phyloP scores from a whole-genome alignment of 2,113 vertebrate genomes.

The Equus przewalskii region DNA sequence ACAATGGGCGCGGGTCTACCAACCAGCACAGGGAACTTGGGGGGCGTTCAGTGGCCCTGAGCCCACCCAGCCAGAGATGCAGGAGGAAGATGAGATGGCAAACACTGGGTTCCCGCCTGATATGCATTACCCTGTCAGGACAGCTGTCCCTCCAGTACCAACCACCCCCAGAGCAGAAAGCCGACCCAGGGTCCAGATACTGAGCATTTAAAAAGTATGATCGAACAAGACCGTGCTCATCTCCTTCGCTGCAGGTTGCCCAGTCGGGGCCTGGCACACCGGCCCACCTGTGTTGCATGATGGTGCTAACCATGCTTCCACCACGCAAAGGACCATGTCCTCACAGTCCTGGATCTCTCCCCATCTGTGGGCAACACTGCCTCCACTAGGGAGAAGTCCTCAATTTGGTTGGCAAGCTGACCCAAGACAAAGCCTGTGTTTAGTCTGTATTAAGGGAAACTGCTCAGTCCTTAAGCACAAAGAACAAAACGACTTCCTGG shows the following conservation, averaged over 20 bases:
- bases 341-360: accelerated
- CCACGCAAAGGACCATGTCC: accelerated
- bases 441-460: not conserved
- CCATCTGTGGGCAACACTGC: not conserved
- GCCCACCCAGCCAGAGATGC: not conserved
- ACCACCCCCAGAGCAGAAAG: not conserved
- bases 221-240: not conserved
- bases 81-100: not conserved
- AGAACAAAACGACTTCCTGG: not conserved
- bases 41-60: not conserved
- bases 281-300: not conserved
- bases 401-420: not conserved
- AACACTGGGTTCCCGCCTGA: not conserved
- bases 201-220: not conserved
- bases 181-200: not conserved
- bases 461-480: not conserved
- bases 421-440: not conserved
- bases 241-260: not conserved
- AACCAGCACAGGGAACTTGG: not conserved
- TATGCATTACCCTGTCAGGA: not conserved
- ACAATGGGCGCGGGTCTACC: not conserved
- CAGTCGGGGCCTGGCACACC: not conserved
- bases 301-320: not conserved
- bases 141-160: not conserved
- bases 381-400: not conserved